Percentiles rank a stretch among this genome's conserved stretches.
These are phyloP conservation scores for Arrhamphus sclerolepis DNA, from an alignment of 2,797 vertebrate genomes.

Conservation along the genomic window DNA sequence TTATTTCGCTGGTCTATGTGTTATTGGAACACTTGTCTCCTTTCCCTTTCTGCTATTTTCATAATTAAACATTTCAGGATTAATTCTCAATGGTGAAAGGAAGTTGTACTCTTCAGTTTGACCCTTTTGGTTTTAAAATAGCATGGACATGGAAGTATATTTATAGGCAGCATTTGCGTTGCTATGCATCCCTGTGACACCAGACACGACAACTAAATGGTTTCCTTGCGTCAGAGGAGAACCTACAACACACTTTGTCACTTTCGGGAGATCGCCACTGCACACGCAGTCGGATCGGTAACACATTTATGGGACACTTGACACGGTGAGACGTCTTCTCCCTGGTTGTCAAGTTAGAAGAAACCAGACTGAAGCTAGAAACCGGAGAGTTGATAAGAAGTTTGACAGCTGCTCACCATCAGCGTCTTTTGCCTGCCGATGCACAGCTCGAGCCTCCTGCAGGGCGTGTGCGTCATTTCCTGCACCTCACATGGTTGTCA, in stretches of 20 bases:
- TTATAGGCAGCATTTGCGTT: conserved; percentile 89
- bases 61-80: conserved; percentile 23
- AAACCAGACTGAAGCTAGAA: conserved; percentile 70
- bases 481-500: conserved; percentile 44
- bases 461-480: conserved; percentile 53
- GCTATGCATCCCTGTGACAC: conserved; percentile 87
- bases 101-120: conserved; percentile 66
- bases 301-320: conserved; percentile 31
- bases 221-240: conserved; percentile 91
- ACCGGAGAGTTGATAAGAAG: conserved; percentile 83
- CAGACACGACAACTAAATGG: conserved; percentile 89
- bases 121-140: conserved; percentile 83
- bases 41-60: not conserved
- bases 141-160: conserved; percentile 82
- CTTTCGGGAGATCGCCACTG: conserved; percentile 84
- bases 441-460: conserved; percentile 45
- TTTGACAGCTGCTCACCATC: conserved; percentile 83
- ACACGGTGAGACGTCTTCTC: conserved; percentile 11
- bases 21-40: not conserved
- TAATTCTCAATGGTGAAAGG: conserved; percentile 48
- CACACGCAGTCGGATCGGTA: conserved; percentile 44
- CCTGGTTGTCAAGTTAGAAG: conserved; percentile 54
- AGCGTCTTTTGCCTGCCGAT: conserved; percentile 43
- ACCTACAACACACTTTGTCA: conserved; percentile 87
- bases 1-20: not conserved